These are phyloP conservation scores for Lissonota sp. DNA, from an alignment of 2,888 invertebrate genomes.

Conservation along the genomic window DNA sequence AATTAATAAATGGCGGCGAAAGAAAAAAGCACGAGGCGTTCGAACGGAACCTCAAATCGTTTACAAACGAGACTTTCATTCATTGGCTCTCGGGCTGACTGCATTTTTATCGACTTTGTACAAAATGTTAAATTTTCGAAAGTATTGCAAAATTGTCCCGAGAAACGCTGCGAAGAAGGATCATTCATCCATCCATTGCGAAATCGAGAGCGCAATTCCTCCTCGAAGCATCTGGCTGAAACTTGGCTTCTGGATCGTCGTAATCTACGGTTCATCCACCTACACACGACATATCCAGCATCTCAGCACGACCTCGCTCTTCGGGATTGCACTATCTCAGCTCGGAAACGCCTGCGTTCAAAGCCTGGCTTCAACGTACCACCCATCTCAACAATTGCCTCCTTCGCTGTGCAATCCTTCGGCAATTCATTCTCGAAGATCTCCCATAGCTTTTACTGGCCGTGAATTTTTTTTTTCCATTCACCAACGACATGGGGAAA, in stretches of 20 bases:
- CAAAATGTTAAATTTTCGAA: too few relatives aligned
- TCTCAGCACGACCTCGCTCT: constrained; percentile 26
- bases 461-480: too few relatives aligned
- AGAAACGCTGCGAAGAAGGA: too few relatives aligned
- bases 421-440: constrained; percentile 43
- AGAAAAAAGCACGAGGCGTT: too few relatives aligned
- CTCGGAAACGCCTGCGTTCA: not conserved
- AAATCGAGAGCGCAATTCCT: constrained; percentile 36
- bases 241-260: constrained; percentile 56
- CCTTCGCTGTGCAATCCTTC: constrained; percentile 24
- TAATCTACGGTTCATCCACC: constrained; percentile 26
- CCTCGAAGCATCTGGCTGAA: constrained; percentile 55
- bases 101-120: too few relatives aligned
- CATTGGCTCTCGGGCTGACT: too few relatives aligned
- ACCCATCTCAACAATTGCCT: constrained; percentile 51
- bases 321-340: constrained; percentile 2
- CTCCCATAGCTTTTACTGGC: constrained; percentile 47
- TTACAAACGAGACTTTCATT: too few relatives aligned
- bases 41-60: too few relatives aligned
- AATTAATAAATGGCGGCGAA: too few relatives aligned
- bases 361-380: not conserved
- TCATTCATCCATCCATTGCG: too few relatives aligned
- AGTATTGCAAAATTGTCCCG: too few relatives aligned
- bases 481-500: too few relatives aligned
- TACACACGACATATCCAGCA: constrained; percentile 11